phyloP scores from a whole-genome alignment of 2,113 vertebrate genomes.

The Podilymbus podiceps region DNA sequence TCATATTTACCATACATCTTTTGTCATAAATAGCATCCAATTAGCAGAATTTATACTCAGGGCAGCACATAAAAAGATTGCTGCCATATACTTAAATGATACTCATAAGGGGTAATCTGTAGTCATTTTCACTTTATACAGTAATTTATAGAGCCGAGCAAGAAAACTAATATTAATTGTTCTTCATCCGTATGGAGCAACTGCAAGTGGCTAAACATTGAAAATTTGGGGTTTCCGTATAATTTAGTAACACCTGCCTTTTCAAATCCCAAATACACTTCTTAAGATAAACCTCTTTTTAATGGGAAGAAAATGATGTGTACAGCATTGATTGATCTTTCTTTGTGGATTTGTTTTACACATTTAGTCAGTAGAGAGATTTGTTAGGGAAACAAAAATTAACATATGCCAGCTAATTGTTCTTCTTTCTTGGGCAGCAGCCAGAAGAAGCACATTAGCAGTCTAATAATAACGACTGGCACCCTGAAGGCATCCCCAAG shows the following conservation, averaged over 20 bases:
- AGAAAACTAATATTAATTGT: slow-evolving; percentile 69
- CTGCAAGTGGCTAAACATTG: slow-evolving; percentile 61
- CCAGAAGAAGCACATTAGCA: slow-evolving; percentile 85
- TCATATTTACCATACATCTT: slow-evolving; percentile 86
- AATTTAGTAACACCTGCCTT: slow-evolving; percentile 81
- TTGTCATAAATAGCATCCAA: slow-evolving; percentile 86
- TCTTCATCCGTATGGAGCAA: slow-evolving; percentile 49
- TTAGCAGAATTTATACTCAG: slow-evolving; percentile 81
- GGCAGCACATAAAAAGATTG: slow-evolving; percentile 76
- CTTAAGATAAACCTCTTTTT: slow-evolving; percentile 82
- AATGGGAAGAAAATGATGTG: slow-evolving; percentile 84
- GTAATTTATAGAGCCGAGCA: slow-evolving; percentile 62
- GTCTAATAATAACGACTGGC: slow-evolving; percentile 87
- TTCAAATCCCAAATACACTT: slow-evolving; percentile 80
- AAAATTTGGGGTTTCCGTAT: slow-evolving; percentile 67
- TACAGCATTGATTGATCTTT: slow-evolving; percentile 88
- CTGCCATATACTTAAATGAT: slow-evolving; percentile 72
- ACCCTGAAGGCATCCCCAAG: slow-evolving; percentile 86
- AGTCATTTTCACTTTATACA: slow-evolving; percentile 59
- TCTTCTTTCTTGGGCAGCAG: slow-evolving; percentile 88
- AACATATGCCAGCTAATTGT: slow-evolving; percentile 93
- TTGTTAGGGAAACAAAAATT: slow-evolving; percentile 91
- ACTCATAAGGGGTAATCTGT: slow-evolving; percentile 68
- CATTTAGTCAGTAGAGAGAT: slow-evolving; percentile 88
- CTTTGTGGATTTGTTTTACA: slow-evolving; percentile 90